Evolutionary conservation across 2,113 vertebrate species (phyloP), one percentile per base, ranked within the genome.

Genomic region (Thalassarche chlororhynchos): DNA sequence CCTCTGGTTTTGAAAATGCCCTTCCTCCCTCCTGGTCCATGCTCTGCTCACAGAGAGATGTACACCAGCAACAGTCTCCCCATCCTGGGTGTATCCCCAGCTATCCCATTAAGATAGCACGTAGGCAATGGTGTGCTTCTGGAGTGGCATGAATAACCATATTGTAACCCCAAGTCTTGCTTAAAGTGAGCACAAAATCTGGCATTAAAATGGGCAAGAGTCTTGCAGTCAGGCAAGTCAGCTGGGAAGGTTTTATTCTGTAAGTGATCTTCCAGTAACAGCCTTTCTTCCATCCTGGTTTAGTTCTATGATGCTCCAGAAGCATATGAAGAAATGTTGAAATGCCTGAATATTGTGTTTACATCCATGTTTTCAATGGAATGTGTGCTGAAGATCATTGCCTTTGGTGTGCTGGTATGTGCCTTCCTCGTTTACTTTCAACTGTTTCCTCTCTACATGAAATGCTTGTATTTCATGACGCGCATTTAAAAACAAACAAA

Each of bases 341-440:
- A 99, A 95, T 99, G 99, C 97, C 98, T 99, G 89, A 99, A 99
- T 93, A 98, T 99, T 23, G 99, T 99, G 87, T 99, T 99, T 93
- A 99, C 99, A 9, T 99, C 98, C 69, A 99, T 99, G 95, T 99
- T 99, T 98, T 99, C 99, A 58, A 96, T 99, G 98, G 99, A 99
- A 80, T 99, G 99, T 58, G 98, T 99, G 94, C 98, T 99, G 96
- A 99, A 99, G 98, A 99, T 99, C 96, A 99, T 99, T 58, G 99
- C 99, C 82, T 99, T 99, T 68, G 99, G 99, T 66, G 99, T 99
- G 36, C 97, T 99, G 98, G 99, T 99, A 97, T 24, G 99, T 98
- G 72, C 82, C 60, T n/a, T 68, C 71, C 81, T 71, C 10, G 0
- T 55, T 38, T 58, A 7, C 20, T 62, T 44, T 65, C 61, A 36